Base-by-base conservation (phyloP, 2,797 vertebrate genomes). In the Crenuchus spilurus region DNA sequence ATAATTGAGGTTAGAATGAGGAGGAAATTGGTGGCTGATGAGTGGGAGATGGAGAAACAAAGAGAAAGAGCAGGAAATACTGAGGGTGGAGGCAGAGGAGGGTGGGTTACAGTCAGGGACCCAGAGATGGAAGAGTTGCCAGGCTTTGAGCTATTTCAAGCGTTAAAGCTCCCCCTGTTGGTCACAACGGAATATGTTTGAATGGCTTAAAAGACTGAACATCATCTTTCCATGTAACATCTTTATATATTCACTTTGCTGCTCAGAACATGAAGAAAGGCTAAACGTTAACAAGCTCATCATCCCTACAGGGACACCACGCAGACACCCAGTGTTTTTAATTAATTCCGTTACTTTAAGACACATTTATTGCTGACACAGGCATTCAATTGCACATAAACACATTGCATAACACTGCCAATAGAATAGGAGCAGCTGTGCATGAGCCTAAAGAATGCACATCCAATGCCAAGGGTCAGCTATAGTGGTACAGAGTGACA, bases 131-230 rank as follows among this genome's bases (percentile, higher is more conserved):
- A 33, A 70, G 41, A 48, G 35, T 61, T 30, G 39, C 35, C 35
- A 61, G 54, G 65, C 28, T 22, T 31, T 24, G 72, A 10, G 41
- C 26, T 37, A 88, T 84, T 74, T 60, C 80, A 88, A 85, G 88
- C 62, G 86, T 89, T 80, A 79, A 91, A 89, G 90, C 90, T 84
- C 92, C 92, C 88, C 90, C 92, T 92, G 72, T 67, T 89, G 92
- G 87, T 63, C 42, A 73, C 77, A 75, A 18, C 1, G 26, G 28
- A 10, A 52, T 41, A 18, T 7, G 33, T 8, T 52, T 60, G n/a
- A 54, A 48, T 30, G 41, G 63, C 75, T 81, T 65, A 78, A 46
- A 49, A 78, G 60, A 70, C 79, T n/a, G 1, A 5, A 20, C n/a
- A n/a, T 4, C 24, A 7, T 4, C 1, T 30, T 63, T n/a, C 28